phyloP scores from a whole-genome alignment of 1,140 invertebrate genomes.

The Neodiprion pinetum region DNA sequence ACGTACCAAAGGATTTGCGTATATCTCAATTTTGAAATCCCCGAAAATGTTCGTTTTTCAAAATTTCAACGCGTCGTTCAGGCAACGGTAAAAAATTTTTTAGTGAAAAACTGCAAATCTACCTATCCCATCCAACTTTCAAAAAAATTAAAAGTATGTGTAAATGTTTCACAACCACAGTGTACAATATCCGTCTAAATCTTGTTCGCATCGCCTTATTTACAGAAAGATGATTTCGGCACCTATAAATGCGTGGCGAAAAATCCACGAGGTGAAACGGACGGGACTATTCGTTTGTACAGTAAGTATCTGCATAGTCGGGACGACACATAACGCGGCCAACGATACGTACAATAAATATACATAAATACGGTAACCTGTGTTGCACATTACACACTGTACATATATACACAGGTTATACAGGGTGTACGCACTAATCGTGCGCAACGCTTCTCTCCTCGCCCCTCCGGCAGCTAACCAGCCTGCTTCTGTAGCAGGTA shows the following conservation, averaged over 20 bases:
- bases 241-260: constrained; percentile 93
- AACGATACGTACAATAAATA: background rate
- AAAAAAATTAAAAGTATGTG: background rate
- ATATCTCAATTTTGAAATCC: too few relatives aligned
- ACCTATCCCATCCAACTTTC: too few relatives aligned
- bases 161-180: background rate
- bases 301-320: constrained; percentile 71
- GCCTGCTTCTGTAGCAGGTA: too few relatives aligned
- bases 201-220: constrained; percentile 24
- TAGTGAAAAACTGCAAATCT: too few relatives aligned
- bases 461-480: too few relatives aligned
- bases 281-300: constrained; percentile 88
- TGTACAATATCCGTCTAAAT: background rate
- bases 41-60: too few relatives aligned
- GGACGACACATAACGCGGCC: too few relatives aligned
- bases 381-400: background rate
- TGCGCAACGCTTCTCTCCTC: too few relatives aligned
- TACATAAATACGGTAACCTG: background rate
- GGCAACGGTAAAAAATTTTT: too few relatives aligned
- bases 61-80: too few relatives aligned
- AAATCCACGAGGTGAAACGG: constrained; percentile 90
- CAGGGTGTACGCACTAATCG: background rate
- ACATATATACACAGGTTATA: background rate
- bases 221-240: constrained; percentile 74
- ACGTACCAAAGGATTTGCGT: too few relatives aligned